Evolutionary conservation across 2,113 vertebrate species (phyloP).

Genomic region (Manacus vitellinus): DNA sequence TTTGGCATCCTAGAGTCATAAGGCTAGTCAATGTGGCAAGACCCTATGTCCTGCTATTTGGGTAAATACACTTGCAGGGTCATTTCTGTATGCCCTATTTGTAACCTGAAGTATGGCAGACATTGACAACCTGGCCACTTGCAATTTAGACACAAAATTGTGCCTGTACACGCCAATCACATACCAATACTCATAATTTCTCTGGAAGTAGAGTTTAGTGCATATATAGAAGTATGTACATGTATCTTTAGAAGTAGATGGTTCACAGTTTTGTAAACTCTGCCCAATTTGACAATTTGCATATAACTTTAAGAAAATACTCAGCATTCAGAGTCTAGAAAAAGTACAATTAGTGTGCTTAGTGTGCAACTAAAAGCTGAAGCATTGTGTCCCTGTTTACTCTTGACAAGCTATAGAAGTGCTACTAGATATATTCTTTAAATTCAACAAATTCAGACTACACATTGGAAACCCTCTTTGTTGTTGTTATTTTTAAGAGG

Average conservation of each 20-base stretch:
- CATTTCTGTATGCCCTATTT: background rate
- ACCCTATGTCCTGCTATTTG: background rate
- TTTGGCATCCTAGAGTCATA: background rate
- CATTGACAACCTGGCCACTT: background rate
- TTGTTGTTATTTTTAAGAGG: background rate
- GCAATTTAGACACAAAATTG: background rate
- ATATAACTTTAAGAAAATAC: background rate
- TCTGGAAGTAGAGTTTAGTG: background rate
- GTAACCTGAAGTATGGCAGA: background rate
- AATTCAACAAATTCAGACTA: background rate
- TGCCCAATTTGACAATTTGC: background rate
- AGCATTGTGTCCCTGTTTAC: background rate
- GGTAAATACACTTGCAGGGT: background rate
- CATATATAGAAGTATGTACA: background rate
- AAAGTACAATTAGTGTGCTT: background rate
- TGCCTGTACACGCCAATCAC: fast-evolving
- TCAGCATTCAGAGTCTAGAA: background rate
- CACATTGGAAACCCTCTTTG: background rate
- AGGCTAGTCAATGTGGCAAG: background rate
- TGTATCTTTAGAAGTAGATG: background rate
- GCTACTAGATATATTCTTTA: background rate
- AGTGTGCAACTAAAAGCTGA: background rate
- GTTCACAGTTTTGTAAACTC: background rate
- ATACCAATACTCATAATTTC: background rate
- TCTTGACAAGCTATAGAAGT: background rate